Evolutionary conservation across 2,113 vertebrate genomes (phyloP).

Genomic region (Sinocyclocheilus anshuiensis): DNA sequence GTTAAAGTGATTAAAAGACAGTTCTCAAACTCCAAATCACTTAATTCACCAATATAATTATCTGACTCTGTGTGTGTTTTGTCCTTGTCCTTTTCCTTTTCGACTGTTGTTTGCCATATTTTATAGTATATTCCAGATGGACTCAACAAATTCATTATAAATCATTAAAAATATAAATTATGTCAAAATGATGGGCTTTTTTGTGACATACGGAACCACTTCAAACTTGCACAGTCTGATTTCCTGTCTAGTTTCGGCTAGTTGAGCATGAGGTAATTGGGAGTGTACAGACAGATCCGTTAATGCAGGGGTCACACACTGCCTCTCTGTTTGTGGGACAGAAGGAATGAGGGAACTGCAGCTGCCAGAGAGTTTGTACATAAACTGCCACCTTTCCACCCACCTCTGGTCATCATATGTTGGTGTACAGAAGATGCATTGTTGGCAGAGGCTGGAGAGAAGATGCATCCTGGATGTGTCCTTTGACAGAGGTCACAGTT

Average conservation of each 20-base stretch:
- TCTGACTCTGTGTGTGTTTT: background rate
- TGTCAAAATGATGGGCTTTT: background rate
- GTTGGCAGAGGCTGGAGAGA: constrained; percentile 16
- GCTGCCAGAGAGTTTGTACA: constrained; percentile 31
- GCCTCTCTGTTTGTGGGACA: constrained; percentile 51
- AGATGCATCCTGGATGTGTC: background rate
- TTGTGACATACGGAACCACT: background rate
- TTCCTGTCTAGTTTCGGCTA: background rate
- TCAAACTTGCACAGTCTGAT: background rate
- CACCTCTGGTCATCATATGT: constrained; percentile 3
- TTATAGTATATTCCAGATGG: background rate
- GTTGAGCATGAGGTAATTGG: constrained; percentile 17
- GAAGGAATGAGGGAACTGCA: constrained; percentile 35
- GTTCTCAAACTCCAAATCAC: too few species aligned
- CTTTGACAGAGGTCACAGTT: constrained; percentile 25
- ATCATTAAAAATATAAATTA: background rate
- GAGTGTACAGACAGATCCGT: constrained; percentile 25
- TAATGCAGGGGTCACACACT: constrained; percentile 42
- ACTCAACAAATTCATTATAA: background rate
- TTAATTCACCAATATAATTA: background rate
- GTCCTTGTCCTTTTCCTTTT: background rate
- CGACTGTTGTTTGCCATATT: background rate
- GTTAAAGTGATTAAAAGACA: background rate
- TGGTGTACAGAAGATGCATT: constrained; percentile 42
- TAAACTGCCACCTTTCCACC: constrained; percentile 33